These are phyloP conservation scores for Micrasema longulum DNA, from an alignment of 1,140 invertebrate species.

Conservation along the genomic window DNA sequence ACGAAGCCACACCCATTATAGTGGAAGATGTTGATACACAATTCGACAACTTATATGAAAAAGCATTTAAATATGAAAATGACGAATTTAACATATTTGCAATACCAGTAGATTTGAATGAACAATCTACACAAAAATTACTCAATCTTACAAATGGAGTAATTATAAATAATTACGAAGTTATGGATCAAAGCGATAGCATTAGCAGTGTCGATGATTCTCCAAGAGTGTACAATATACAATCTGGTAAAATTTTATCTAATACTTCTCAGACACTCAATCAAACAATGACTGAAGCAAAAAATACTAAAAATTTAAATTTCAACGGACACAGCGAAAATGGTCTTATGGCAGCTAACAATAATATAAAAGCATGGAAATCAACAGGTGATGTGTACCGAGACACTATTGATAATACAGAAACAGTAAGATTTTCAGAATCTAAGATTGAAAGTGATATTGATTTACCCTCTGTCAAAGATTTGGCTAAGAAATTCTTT, in stretches of 20 bases:
- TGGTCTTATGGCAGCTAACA: slow-evolving; percentile 2
- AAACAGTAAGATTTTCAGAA: slow-evolving; percentile 34
- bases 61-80: slow-evolving; percentile 41
- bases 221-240: slow-evolving; percentile 67
- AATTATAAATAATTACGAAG: slow-evolving; percentile 45
- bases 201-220: slow-evolving; percentile 64
- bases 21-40: slow-evolving; percentile 46
- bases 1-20: slow-evolving; percentile 41
- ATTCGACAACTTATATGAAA: slow-evolving; percentile 51
- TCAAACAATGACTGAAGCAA: slow-evolving; percentile 5
- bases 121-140: slow-evolving; percentile 33
- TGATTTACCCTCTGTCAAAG: slow-evolving; percentile 65
- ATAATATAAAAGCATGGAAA: slow-evolving; percentile 44
- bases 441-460: slow-evolving; percentile 55
- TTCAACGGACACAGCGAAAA: slow-evolving; percentile 12
- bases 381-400: slow-evolving; percentile 42
- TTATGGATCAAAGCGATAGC: slow-evolving; percentile 60
- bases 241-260: slow-evolving; percentile 63
- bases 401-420: slow-evolving; percentile 9
- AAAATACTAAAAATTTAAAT: slow-evolving; percentile 12
- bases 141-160: slow-evolving; percentile 42
- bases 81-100: slow-evolving; percentile 31
- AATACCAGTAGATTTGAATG: slow-evolving; percentile 37
- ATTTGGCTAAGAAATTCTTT: slow-evolving; percentile 65
- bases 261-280: background rate